Base-by-base conservation (phyloP, 2,113 vertebrate genomes). In the Suricata suricatta region DNA sequence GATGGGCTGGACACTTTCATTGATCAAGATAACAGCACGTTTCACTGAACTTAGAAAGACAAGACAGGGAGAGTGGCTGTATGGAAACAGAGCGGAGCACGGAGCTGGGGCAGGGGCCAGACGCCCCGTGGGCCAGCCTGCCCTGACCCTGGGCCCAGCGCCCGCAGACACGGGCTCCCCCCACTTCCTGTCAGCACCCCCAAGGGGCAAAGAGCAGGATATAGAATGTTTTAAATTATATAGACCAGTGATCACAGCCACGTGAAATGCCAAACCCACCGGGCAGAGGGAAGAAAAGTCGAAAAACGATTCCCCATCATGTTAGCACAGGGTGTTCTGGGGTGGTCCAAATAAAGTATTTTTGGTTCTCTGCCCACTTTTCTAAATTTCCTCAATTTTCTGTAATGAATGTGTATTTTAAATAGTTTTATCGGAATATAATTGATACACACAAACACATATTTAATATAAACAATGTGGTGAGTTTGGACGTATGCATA, bases 201-300 rank as follows among this genome's bases (percentile, higher is more conserved):
- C 44, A 33, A 84, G 72, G 68, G 66, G 21, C 16, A 10, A 50
- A 64, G 71, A 89, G 31, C 14, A 71, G 72, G 93, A 64, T 3
- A 57, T n/a, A 69, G 86, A 82, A 69, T 35, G 92, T 47, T 69
- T 81, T 82, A 74, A 71, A 95, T 97, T 60, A 91, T 31, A 93
- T 66, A 95, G 88, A 94, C 64, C 97, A 89, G 88, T 54, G 94
- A 74, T 88, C 94, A 89, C 90, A 92, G 71, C 50, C 92, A 2
- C 4, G 63, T 25, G 47, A 66, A 69, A 71, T 1, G 31, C 80
- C 79, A 63, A 81, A n/a, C n/a, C 35, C 23, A 29, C 69, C 21
- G 14, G 77, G 93, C 47, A n/a, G 54, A 7, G 6, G 8, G 23
- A 57, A 33, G 63, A 60, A 27, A 23, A 21, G 17, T 77, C 13